phyloP scores from a whole-genome alignment of 2,113 vertebrate species.

The Fukomys damarensis region DNA sequence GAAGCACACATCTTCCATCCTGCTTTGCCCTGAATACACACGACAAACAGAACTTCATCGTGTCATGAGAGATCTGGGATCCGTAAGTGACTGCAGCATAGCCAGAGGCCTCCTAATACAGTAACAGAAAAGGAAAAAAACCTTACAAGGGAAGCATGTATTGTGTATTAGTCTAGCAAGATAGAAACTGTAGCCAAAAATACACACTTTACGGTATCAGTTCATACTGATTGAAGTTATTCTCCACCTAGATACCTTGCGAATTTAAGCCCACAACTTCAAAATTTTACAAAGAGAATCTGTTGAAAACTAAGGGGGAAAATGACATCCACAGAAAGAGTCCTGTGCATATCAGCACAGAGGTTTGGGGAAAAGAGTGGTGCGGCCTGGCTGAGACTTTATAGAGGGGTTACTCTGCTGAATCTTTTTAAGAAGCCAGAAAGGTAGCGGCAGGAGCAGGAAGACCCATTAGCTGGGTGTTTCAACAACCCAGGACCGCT shows the following conservation, averaged over 20 bases:
- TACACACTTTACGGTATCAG: not conserved
- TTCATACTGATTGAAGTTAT: not conserved
- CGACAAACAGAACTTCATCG: not conserved
- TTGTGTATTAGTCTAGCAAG: not conserved
- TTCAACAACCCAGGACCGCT: not conserved
- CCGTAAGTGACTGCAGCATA: not conserved
- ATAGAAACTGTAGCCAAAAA: not conserved
- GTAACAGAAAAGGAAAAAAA: not conserved
- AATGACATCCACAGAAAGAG: not conserved
- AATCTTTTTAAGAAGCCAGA: not conserved
- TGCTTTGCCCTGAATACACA: not conserved
- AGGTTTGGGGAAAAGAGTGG: not conserved
- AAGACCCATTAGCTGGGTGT: not conserved
- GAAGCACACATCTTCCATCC: not conserved
- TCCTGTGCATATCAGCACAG: not conserved
- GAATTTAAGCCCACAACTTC: not conserved
- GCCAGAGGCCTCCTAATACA: not conserved
- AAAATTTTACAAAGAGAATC: not conserved
- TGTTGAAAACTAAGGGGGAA: not conserved
- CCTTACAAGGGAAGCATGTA: not conserved
- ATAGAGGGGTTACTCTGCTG: not conserved
- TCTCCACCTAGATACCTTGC: not conserved
- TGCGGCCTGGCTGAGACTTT: not conserved
- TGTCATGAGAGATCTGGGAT: not conserved
- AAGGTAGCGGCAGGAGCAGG: not conserved